Evolutionary conservation across 2,797 vertebrate genomes (phyloP).

Genomic region (Todus mexicanus): DNA sequence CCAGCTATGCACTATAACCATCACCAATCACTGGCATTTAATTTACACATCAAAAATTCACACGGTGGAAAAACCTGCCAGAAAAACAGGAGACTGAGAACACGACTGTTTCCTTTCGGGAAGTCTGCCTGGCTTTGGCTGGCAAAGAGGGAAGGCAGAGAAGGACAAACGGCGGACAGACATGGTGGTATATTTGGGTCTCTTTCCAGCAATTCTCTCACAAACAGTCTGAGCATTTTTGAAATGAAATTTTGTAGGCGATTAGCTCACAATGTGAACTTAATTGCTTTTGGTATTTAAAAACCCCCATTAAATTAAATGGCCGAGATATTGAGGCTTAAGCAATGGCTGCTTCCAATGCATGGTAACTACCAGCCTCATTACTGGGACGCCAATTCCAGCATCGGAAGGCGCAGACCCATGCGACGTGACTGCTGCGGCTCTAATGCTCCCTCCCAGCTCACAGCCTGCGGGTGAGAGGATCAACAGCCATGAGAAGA

Average conservation of each 20-base stretch:
- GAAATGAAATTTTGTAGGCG: constrained; percentile 68
- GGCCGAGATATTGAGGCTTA: constrained; percentile 62
- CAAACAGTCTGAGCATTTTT: constrained; percentile 56
- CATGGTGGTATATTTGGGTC: not conserved
- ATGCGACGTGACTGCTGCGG: not conserved
- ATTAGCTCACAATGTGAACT: constrained; percentile 70
- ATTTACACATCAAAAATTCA: not conserved
- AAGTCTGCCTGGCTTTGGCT: not conserved
- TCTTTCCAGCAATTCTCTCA: constrained; percentile 35
- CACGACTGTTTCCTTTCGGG: not conserved
- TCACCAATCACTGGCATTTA: not conserved
- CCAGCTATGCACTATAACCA: not conserved
- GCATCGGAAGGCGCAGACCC: not conserved
- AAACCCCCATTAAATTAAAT: constrained; percentile 68
- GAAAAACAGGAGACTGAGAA: not conserved
- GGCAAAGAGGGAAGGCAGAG: not conserved
- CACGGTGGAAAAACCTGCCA: not conserved
- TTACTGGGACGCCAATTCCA: constrained; percentile 28
- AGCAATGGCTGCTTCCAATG: constrained; percentile 53
- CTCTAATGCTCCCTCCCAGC: not conserved
- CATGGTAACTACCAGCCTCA: constrained; percentile 55
- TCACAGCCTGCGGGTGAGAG: not conserved
- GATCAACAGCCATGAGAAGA: not conserved
- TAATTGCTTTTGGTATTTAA: constrained; percentile 72
- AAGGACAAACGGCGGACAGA: not conserved